Evolutionary conservation across 2,888 invertebrate genomes (phyloP), one percentile per base, ranked within the genome.

Genomic region (Cetonia aurata): DNA sequence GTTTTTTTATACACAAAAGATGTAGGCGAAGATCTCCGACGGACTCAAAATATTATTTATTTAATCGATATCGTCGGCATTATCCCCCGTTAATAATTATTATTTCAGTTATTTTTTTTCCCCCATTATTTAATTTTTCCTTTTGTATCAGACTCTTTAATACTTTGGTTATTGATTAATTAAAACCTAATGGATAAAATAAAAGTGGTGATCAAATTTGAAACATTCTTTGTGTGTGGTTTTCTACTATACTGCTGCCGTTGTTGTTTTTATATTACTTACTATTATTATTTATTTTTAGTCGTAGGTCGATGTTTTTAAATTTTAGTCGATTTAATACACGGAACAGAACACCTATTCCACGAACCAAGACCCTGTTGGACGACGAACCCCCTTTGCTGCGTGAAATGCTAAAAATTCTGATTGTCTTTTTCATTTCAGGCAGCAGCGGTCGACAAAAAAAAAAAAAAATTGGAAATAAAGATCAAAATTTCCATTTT

Each of bases 1-100:
- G 92, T 87, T 92, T 89, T 89, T 92, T 91, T 88, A 92, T 90
- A 89, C 89, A 89, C 87, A 92, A 91, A 88, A 89, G 90, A 86
- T 89, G 89, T 87, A 90, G 91, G 87, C 89, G 92, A 87, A 88
- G 88, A 88, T 55, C 10, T 55, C n/a, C 53, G 53, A 55, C 9
- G 55, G 31, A n/a, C 8, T 4, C 10, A 37, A 10, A 33, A 37
- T 37, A 9, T 6, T 9, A 55, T 55, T n/a, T n/a, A n/a, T n/a
- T n/a, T 31, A 19, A 33, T 31, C 12, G 33, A 55, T 10, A 37
- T 25, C 25, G 25, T 50, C 15, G 50, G 17, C 48, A 48, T 50
- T 65, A 37, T 65, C 50, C 50, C 62, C 62, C 50, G 25, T 25
- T 25, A 4, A 25, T 25, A 4, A 25, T 3, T 25, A 25, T 25